phyloP scores from a whole-genome alignment of 2,797 vertebrate genomes.

The Lerista edwardsae region DNA sequence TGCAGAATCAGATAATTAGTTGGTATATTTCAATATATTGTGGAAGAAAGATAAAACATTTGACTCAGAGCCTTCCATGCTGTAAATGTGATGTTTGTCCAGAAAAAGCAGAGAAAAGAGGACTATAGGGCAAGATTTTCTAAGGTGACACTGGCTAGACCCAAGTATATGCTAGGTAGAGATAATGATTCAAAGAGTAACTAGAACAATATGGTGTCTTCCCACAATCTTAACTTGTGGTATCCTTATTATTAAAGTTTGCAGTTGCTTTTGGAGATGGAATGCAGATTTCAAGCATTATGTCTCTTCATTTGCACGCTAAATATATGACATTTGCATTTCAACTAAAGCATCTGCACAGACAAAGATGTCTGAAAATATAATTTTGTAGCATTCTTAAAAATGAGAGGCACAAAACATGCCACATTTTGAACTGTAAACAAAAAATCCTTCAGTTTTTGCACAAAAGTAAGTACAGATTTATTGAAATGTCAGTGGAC shows the following conservation, averaged over 20 bases:
- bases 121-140: neutral
- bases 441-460: neutral
- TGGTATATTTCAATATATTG: neutral
- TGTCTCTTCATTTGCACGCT: constrained; percentile 72
- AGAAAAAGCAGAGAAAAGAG: neutral
- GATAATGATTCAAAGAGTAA: constrained; percentile 62
- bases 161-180: constrained; percentile 45
- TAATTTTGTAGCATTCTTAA: constrained; percentile 65
- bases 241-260: constrained; percentile 67
- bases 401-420: neutral
- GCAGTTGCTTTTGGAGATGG: constrained; percentile 66
- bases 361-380: constrained; percentile 64
- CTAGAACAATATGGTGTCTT: constrained; percentile 65
- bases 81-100: neutral
- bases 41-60: too few species aligned
- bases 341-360: constrained; percentile 64
- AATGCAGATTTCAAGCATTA: constrained; percentile 67
- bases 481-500: neutral
- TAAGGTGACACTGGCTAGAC: constrained; percentile 30
- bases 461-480: neutral
- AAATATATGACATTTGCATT: constrained; percentile 74
- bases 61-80: too few species aligned
- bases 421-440: neutral
- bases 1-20: constrained; percentile 11
- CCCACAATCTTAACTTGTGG: constrained; percentile 56